A percentile compares a stretch with the other conserved stretches of the same genome.
phyloP scores from a whole-genome alignment of 2,888 invertebrate species.

The Trichogramma evanescens region DNA sequence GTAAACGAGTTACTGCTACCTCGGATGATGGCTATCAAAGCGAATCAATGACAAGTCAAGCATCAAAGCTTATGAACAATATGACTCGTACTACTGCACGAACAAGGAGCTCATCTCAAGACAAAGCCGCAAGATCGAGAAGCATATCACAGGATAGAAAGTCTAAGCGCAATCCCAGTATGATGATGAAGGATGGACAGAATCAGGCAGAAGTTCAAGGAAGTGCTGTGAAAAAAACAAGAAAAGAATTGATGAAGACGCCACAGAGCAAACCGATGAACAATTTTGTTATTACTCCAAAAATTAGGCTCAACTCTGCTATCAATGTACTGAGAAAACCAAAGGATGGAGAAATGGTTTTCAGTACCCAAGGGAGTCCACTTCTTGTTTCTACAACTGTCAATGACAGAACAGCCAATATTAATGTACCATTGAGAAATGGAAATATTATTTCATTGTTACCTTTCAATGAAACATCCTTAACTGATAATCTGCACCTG shows the following conservation, averaged over 20 bases:
- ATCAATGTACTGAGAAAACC: slow-evolving; percentile 58
- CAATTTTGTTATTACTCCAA: slow-evolving; percentile 37
- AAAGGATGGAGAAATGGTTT: slow-evolving; percentile 59
- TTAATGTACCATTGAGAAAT: slow-evolving; percentile 60
- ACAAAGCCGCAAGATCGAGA: slow-evolving; percentile 11
- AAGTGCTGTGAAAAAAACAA: slow-evolving; percentile 11
- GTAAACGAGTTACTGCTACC: slow-evolving; percentile 29
- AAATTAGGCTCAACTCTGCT: slow-evolving; percentile 58
- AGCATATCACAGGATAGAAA: slow-evolving; percentile 27
- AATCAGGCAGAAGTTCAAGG: not conserved
- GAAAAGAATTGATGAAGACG: slow-evolving; percentile 26
- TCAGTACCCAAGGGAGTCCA: slow-evolving; percentile 64
- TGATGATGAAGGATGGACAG: slow-evolving; percentile 10
- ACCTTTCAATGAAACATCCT: slow-evolving; percentile 48
- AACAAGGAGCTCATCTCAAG: slow-evolving; percentile 27
- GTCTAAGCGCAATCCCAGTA: slow-evolving; percentile 19
- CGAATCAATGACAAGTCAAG: slow-evolving; percentile 27
- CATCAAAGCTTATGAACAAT: slow-evolving; percentile 1
- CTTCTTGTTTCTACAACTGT: slow-evolving; percentile 52
- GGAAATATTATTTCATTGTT: slow-evolving; percentile 59
- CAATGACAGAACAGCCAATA: slow-evolving; percentile 54
- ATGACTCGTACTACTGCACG: not conserved
- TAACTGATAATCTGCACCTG: slow-evolving; percentile 46
- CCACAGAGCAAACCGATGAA: slow-evolving; percentile 23
- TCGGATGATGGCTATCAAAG: slow-evolving; percentile 42